These are phyloP conservation scores for Puntigrus tetrazona DNA, from an alignment of 2,113 vertebrate genomes.

Conservation along the genomic window DNA sequence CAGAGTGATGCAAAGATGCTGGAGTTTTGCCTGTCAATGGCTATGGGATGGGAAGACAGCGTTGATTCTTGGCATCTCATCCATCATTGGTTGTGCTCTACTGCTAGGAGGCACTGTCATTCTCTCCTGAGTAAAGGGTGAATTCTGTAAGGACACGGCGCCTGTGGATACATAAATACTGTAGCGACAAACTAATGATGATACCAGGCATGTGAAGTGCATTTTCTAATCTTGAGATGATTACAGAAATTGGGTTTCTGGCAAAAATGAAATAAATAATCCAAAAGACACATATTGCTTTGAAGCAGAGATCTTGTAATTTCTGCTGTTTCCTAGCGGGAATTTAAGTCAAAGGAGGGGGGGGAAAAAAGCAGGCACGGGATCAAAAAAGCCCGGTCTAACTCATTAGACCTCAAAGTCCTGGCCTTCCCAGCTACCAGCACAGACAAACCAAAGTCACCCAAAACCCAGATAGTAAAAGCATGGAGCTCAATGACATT, in stretches of 20 bases:
- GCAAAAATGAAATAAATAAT: constrained; percentile 23
- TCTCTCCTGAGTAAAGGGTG: constrained; percentile 58
- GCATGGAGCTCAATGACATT: constrained; percentile 36
- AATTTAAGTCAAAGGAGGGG: constrained; percentile 19
- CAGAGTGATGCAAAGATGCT: constrained; percentile 62
- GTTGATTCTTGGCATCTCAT: constrained; percentile 66
- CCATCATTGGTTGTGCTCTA: constrained; percentile 72
- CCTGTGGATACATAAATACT: constrained; percentile 51
- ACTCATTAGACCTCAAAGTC: constrained; percentile 49
- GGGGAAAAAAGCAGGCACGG: constrained; percentile 8
- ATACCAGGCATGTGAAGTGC: constrained; percentile 33
- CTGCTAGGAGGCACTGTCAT: constrained; percentile 70
- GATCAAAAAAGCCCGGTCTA: constrained; percentile 31
- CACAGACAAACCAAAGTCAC: constrained; percentile 47
- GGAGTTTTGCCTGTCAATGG: constrained; percentile 67
- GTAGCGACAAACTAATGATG: constrained; percentile 48
- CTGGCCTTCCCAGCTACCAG: constrained; percentile 32
- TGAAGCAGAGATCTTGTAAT: constrained; percentile 33
- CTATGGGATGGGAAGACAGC: constrained; percentile 57
- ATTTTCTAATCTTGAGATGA: not conserved
- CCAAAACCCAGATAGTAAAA: constrained; percentile 47
- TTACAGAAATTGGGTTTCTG: constrained; percentile 31
- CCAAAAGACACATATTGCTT: not conserved
- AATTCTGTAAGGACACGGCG: constrained; percentile 65
- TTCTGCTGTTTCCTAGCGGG: constrained; percentile 32